These are phyloP conservation scores for Pholis gunnellus DNA, from an alignment of 2,113 vertebrate species.

Conservation along the genomic window DNA sequence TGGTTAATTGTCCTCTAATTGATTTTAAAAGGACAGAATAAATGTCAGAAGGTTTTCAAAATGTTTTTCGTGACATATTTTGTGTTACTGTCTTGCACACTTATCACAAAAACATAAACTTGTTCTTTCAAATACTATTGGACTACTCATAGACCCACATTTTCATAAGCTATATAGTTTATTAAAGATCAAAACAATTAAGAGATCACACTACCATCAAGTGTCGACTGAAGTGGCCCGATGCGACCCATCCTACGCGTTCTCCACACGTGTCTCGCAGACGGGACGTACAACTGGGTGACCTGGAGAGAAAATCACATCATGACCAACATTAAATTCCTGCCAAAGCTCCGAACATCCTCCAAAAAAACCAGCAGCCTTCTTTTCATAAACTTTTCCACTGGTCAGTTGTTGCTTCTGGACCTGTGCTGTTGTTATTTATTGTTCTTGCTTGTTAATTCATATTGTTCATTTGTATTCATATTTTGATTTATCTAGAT, in stretches of 20 bases:
- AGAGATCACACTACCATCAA: constrained; percentile 88
- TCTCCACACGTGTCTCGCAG: constrained; percentile 94
- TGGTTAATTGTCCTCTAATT: background rate
- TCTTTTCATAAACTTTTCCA: background rate
- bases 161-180: background rate
- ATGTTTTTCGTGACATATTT: background rate
- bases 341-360: background rate
- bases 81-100: background rate
- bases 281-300: constrained; percentile 96
- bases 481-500: background rate
- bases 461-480: background rate
- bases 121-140: background rate
- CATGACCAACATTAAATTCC: background rate
- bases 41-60: background rate
- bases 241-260: constrained; percentile 96
- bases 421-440: background rate
- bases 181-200: background rate
- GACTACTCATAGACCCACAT: background rate
- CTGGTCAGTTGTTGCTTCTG: background rate
- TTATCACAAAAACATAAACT: background rate
- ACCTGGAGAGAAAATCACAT: constrained; percentile 82
- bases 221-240: constrained; percentile 93
- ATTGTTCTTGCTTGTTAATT: background rate
- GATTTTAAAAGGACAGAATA: background rate
- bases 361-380: background rate